phyloP scores from a whole-genome alignment of 2,888 invertebrate genomes.

The Dasypogon diadema region DNA sequence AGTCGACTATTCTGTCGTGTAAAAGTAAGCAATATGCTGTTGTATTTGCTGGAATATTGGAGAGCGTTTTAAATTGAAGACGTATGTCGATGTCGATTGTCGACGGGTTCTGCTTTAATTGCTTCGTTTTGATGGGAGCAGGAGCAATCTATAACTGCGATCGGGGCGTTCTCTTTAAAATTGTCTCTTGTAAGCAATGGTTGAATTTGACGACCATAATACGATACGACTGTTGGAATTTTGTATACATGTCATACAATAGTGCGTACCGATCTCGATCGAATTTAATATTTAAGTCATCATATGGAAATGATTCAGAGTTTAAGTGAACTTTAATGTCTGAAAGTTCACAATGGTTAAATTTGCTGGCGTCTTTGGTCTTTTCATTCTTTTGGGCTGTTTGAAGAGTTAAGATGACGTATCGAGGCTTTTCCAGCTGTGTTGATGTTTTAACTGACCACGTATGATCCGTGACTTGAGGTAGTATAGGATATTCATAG shows the following conservation, averaged over 20 bases:
- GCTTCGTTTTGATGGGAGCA: constrained; percentile 59
- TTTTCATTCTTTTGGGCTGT: constrained; percentile 62
- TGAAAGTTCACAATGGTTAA: constrained; percentile 60
- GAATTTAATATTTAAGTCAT: constrained; percentile 62
- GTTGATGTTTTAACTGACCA: no score
- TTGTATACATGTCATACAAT: constrained; percentile 59
- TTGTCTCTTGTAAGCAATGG: constrained; percentile 52
- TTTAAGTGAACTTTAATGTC: constrained; percentile 64
- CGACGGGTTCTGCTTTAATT: constrained; percentile 58
- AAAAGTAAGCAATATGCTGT: constrained; percentile 58
- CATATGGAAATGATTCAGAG: constrained; percentile 63
- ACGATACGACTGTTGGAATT: constrained; percentile 58
- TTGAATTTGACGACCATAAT: constrained; percentile 55
- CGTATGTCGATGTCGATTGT: constrained; percentile 60
- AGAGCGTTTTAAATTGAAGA: no score
- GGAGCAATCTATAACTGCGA: constrained; percentile 60
- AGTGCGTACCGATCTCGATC: constrained; percentile 58
- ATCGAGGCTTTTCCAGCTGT: no score
- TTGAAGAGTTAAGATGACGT: no score
- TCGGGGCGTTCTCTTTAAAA: constrained; percentile 59
- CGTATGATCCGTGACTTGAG: no score
- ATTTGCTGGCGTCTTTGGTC: constrained; percentile 59
- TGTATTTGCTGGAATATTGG: constrained; percentile 58
- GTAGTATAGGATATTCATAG: no score
- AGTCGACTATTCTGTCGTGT: no score